Conservation (phyloP, 2,888 invertebrate species). For the Cephus spinipes region DNA sequence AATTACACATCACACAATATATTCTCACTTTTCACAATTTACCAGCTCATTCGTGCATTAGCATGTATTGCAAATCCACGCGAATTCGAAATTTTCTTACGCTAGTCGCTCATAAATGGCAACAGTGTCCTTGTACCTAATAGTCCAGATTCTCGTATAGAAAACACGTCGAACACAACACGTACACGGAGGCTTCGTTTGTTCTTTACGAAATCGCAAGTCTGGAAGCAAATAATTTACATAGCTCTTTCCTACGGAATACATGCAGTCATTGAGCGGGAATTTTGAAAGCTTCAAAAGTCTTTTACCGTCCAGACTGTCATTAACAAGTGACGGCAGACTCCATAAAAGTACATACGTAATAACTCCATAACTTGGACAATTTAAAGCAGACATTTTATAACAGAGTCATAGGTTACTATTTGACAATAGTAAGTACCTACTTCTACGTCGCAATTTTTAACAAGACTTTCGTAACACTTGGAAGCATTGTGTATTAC, state of each 20-base stretch:
- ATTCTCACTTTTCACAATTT: not conserved
- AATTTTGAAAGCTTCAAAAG: not conserved
- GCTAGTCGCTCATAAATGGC: not conserved
- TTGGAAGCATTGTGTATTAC: not conserved
- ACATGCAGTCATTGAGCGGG: not conserved
- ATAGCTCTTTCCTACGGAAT: not conserved
- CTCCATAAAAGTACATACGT: not conserved
- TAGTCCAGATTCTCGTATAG: conserved; percentile 21
- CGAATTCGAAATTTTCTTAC: not conserved
- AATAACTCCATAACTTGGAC: not conserved
- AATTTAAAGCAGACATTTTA: not conserved
- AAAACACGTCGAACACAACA: conserved; percentile 15
- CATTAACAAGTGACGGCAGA: not conserved
- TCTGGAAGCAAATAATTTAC: not conserved
- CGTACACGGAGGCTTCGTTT: not conserved
- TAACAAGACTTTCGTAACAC: not conserved
- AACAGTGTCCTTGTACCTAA: conserved; percentile 22
- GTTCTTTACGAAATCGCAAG: not conserved
- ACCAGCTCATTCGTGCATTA: not conserved
- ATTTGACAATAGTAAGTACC: not conserved
- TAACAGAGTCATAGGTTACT: not conserved
- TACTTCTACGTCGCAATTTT: not conserved
- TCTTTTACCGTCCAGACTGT: not conserved
- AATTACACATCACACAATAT: not conserved
- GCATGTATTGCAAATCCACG: not conserved